Percentiles rank a stretch among this genome's conserved stretches.
Conservation (phyloP, 2,113 vertebrate species). For the Hydropotes inermis region DNA sequence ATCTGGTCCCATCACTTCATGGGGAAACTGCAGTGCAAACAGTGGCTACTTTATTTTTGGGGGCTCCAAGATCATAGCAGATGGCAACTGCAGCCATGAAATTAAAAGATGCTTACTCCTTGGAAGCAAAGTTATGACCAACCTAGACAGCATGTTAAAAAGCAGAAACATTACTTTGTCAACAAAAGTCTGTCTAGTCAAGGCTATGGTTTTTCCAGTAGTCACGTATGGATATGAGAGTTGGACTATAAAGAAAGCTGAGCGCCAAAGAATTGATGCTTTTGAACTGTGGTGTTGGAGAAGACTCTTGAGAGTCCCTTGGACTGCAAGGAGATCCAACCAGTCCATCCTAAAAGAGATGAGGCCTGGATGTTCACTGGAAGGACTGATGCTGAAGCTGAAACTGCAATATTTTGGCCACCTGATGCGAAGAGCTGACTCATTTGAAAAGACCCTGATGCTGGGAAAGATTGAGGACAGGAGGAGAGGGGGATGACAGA, state of each 20-base stretch:
- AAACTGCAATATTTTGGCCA: not conserved
- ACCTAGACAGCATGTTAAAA: not conserved
- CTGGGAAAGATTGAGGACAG: not conserved
- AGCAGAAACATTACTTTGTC: not conserved
- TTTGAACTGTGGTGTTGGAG: not conserved
- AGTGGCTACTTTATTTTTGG: not conserved
- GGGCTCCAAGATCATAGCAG: not conserved
- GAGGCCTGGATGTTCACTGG: not conserved
- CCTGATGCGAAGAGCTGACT: not conserved
- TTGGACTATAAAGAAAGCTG: not conserved
- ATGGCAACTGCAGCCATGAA: not conserved
- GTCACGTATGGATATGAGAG: not conserved
- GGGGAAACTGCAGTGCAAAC: not conserved
- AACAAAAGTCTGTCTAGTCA: not conserved
- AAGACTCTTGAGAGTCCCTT: not conserved
- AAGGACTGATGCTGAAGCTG: not conserved
- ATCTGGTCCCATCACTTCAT: not conserved
- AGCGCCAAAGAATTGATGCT: accelerated
- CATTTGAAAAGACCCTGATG: not conserved
- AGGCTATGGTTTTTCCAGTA: not conserved
- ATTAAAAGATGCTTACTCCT: not conserved
- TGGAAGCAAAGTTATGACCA: not conserved
- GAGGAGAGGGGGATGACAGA: not conserved
- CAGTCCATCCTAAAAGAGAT: not conserved
- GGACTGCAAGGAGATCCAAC: not conserved